phyloP scores from a whole-genome alignment of 2,888 invertebrate species.

The Phrixothrix hirtus region DNA sequence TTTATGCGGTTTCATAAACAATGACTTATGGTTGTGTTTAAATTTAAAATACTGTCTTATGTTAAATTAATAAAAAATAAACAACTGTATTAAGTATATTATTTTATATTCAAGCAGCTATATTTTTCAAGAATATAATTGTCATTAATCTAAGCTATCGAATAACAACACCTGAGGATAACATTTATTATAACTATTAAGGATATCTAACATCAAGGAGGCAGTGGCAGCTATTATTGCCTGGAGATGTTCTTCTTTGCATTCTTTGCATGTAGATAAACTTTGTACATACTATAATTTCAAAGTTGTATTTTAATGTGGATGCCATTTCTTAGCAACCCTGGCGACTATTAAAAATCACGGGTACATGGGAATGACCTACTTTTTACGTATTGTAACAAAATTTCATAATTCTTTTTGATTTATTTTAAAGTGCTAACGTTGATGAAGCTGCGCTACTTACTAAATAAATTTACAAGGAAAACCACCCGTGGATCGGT shows the following conservation, averaged over 20 bases:
- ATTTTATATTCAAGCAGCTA: neutral
- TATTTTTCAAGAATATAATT: neutral
- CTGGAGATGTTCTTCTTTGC: neutral
- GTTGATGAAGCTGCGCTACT: neutral
- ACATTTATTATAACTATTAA: neutral
- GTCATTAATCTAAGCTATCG: neutral
- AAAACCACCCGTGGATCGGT: conserved; percentile 17
- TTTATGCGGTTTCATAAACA: too few species aligned
- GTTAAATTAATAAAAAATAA: too few species aligned
- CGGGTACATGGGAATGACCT: too few species aligned
- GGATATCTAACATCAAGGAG: neutral
- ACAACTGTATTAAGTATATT: too few species aligned
- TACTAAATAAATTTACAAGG: neutral
- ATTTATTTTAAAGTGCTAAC: neutral
- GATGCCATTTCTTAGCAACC: too few species aligned
- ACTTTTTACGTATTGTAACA: neutral
- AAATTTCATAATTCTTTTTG: neutral
- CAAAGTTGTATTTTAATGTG: too few species aligned
- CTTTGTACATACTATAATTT: neutral
- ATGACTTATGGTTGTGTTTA: too few species aligned
- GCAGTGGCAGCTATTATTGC: neutral
- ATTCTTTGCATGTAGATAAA: neutral
- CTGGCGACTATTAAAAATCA: too few species aligned
- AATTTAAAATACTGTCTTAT: too few species aligned
- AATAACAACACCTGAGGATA: neutral